These are phyloP conservation scores for Gambusia holbrooki DNA, from an alignment of 2,113 vertebrate genomes.

Conservation along the genomic window DNA sequence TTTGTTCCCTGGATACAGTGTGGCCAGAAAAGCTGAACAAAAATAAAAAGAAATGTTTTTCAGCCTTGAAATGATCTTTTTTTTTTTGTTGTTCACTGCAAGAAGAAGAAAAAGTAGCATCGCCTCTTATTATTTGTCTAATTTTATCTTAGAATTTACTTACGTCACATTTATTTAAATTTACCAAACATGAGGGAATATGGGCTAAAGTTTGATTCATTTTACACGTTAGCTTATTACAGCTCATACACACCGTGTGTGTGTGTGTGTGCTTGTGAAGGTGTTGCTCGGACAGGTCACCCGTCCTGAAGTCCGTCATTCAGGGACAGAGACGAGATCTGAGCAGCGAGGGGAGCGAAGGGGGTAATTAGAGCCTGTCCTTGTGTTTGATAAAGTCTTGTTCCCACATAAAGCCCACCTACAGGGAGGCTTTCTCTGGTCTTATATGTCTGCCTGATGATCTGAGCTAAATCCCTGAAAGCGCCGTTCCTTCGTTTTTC, in stretches of 20 bases:
- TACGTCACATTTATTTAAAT: too few species aligned
- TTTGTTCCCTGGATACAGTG: background rate
- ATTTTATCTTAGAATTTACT: background rate
- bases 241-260: too few species aligned
- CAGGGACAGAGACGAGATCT: background rate
- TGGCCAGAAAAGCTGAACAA: background rate
- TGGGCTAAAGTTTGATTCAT: too few species aligned
- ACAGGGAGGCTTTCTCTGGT: background rate
- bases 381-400: background rate
- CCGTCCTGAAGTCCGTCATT: background rate
- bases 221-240: too few species aligned
- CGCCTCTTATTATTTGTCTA: background rate
- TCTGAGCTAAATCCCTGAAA: background rate
- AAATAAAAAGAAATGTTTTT: background rate
- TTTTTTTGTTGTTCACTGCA: background rate
- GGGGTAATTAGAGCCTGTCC: background rate
- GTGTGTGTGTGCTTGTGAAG: background rate
- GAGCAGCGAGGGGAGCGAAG: background rate
- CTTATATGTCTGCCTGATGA: background rate
- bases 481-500: background rate
- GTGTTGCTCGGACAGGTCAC: background rate
- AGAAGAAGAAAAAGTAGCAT: background rate
- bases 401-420: background rate
- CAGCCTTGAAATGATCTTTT: background rate
- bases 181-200: too few species aligned